phyloP scores from a whole-genome alignment of 2,113 vertebrate species.

The Trachemys scripta region DNA sequence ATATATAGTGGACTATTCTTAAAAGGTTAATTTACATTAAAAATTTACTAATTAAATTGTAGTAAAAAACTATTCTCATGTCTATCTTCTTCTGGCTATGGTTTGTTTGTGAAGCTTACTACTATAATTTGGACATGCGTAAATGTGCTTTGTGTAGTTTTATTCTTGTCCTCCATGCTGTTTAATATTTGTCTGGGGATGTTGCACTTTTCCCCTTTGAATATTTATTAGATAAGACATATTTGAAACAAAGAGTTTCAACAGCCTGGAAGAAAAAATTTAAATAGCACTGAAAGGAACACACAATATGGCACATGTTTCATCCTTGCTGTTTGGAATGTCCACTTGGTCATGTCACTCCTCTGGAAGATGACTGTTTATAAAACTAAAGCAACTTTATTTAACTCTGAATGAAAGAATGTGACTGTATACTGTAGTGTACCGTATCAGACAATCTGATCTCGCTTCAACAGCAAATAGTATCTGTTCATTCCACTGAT shows the following conservation, averaged over 20 bases:
- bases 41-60: slow-evolving; percentile 4
- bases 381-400: not conserved
- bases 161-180: not conserved
- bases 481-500: not conserved
- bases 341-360: not conserved
- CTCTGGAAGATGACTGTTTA: not conserved
- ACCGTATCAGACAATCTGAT: not conserved
- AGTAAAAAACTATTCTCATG: not conserved
- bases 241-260: not conserved
- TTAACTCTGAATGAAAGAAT: not conserved
- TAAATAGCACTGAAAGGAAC: not conserved
- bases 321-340: not conserved
- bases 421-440: not conserved
- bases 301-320: not conserved
- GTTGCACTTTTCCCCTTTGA: accelerated
- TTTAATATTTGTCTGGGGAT: not conserved
- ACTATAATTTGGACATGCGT: not conserved
- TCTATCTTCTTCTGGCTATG: not conserved
- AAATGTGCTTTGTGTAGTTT: not conserved
- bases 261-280: not conserved
- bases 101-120: not conserved
- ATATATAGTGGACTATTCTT: not conserved
- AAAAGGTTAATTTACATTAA: not conserved
- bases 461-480: not conserved
- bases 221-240: not conserved